These are phyloP conservation scores for Moxostoma hubbsi DNA, from an alignment of 2,797 vertebrate genomes.

Conservation along the genomic window DNA sequence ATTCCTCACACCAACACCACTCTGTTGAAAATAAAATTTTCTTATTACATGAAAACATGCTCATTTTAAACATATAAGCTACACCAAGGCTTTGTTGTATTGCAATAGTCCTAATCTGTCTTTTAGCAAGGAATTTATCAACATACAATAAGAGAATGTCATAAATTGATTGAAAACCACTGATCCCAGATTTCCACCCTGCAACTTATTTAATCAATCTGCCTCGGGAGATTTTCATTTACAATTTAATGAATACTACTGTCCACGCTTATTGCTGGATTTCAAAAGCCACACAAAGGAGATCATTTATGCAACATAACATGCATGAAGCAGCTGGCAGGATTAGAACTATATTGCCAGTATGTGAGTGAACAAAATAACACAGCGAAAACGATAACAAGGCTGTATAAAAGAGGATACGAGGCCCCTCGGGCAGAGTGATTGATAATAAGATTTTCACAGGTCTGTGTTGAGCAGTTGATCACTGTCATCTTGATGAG, in stretches of 20 bases:
- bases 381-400: slow-evolving; percentile 30
- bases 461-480: slow-evolving; percentile 40
- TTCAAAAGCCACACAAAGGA: slow-evolving; percentile 14
- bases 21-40: background rate
- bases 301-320: slow-evolving; percentile 34
- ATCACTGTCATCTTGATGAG: slow-evolving; percentile 50
- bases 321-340: slow-evolving; percentile 7
- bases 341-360: slow-evolving; percentile 41
- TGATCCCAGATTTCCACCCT: slow-evolving; percentile 16
- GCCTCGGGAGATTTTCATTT: slow-evolving; percentile 28
- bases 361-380: slow-evolving; percentile 2
- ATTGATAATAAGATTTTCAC: slow-evolving; percentile 51
- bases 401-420: slow-evolving; percentile 25
- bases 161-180: slow-evolving; percentile 32
- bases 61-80: background rate
- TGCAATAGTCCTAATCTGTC: slow-evolving; percentile 14
- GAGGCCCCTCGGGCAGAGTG: slow-evolving; percentile 26
- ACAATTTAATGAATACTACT: slow-evolving; percentile 35
- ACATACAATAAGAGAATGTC: slow-evolving; percentile 27
- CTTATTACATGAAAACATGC: background rate
- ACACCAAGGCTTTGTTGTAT: background rate
- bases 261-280: slow-evolving; percentile 19
- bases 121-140: slow-evolving; percentile 24
- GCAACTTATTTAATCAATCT: slow-evolving; percentile 28
- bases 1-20: background rate